phyloP scores from a whole-genome alignment of 2,113 vertebrate species.

The Merops nubicus region DNA sequence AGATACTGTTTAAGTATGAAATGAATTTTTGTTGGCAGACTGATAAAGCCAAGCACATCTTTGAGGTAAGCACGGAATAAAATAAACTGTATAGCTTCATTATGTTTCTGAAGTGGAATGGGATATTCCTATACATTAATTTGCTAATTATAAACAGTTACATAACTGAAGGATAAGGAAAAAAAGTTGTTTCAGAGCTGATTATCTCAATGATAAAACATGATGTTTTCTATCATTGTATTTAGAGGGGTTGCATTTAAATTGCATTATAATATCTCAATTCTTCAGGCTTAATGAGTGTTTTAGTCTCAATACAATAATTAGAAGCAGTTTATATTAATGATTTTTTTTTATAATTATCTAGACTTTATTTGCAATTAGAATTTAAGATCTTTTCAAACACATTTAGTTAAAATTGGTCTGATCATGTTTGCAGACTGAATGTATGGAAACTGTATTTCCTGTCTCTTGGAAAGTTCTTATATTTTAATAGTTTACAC shows the following conservation, averaged over 20 bases:
- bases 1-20: neutral
- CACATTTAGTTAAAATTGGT: too few relatives aligned
- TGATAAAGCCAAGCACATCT: neutral
- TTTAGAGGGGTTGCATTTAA: neutral
- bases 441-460: neutral
- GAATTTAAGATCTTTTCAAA: neutral
- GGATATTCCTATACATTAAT: neutral
- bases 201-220: neutral
- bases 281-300: slow-evolving; percentile 14
- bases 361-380: neutral
- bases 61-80: neutral
- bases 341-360: neutral
- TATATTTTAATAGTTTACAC: neutral
- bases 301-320: neutral
- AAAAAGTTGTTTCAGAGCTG: neutral
- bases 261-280: neutral
- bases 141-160: neutral
- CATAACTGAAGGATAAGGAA: neutral
- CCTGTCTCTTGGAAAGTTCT: neutral
- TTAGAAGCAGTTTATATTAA: too few relatives aligned
- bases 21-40: neutral
- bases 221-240: neutral
- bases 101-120: neutral
- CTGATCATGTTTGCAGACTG: neutral
- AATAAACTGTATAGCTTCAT: neutral